A percentile compares a stretch with the other conserved stretches of the same genome.
Conservation (phyloP, 2,797 vertebrate species). For the Sebastes glaucus region DNA sequence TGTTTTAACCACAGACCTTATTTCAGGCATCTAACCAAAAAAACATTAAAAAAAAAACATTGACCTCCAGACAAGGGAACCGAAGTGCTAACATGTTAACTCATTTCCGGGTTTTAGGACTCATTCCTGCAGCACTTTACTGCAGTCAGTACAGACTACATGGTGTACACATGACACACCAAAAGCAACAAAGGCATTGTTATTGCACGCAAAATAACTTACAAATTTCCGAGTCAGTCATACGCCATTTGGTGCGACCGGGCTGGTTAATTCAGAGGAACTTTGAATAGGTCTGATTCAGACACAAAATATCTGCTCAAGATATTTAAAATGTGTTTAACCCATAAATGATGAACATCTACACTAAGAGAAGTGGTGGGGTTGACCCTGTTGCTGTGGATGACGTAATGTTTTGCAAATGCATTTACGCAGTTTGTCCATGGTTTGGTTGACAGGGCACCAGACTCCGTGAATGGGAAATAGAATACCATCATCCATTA, state of each 20-base stretch:
- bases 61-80: too few species aligned
- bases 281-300: neutral
- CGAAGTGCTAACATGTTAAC: too few species aligned
- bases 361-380: neutral
- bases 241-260: too few species aligned
- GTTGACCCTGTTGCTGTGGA: neutral
- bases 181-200: too few species aligned
- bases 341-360: neutral
- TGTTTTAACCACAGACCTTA: too few species aligned
- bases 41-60: rapidly evolving
- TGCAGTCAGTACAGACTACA: too few species aligned
- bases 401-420: neutral
- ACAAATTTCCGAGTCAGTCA: too few species aligned
- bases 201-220: too few species aligned
- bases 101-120: too few species aligned
- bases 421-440: neutral
- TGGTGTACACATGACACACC: too few species aligned
- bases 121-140: too few species aligned
- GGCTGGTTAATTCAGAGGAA: neutral
- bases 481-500: neutral
- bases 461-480: neutral
- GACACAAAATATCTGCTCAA: neutral
- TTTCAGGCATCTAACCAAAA: too few species aligned
- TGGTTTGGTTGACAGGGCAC: neutral
- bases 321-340: neutral